Conservation (phyloP, 2,113 vertebrate species). For the Sapayoa aenigma region DNA sequence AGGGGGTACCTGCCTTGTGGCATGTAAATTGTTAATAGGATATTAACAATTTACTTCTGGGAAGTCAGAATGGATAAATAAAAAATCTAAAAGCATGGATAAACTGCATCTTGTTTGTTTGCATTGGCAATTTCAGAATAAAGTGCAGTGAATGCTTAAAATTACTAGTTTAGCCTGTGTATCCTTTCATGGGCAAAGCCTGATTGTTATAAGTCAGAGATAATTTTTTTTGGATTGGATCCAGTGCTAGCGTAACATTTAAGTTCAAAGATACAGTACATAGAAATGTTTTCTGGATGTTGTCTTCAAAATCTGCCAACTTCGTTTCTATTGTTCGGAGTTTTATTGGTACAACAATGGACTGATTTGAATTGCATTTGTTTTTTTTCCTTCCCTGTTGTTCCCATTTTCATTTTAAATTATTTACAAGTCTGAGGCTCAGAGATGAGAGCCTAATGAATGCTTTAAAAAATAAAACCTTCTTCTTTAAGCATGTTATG, state of each 20-base stretch:
- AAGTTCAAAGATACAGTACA: constrained; percentile 23
- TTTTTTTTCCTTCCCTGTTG: background rate
- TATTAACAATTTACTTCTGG: background rate
- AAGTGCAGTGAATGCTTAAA: background rate
- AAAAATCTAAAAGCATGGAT: background rate
- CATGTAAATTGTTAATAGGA: background rate
- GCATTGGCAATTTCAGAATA: background rate
- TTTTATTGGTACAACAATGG: constrained; percentile 46
- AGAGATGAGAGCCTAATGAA: constrained; percentile 63
- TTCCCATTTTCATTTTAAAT: constrained; percentile 59
- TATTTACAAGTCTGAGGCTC: constrained; percentile 61
- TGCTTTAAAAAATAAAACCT: constrained; percentile 60
- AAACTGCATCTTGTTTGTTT: background rate
- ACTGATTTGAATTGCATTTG: constrained; percentile 50
- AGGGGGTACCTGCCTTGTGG: background rate
- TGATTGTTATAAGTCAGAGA: background rate
- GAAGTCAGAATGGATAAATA: background rate
- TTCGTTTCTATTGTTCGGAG: constrained; percentile 7
- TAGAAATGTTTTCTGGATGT: constrained; percentile 31
- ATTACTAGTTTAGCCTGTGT: background rate
- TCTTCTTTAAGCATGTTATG: constrained; percentile 15
- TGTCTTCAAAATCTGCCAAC: constrained; percentile 29
- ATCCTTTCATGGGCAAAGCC: background rate
- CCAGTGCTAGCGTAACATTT: background rate
- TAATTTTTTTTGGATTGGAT: background rate